Conservation (phyloP, 92 coral and sea anemone species). For the Zoanthus sansibaricus region DNA sequence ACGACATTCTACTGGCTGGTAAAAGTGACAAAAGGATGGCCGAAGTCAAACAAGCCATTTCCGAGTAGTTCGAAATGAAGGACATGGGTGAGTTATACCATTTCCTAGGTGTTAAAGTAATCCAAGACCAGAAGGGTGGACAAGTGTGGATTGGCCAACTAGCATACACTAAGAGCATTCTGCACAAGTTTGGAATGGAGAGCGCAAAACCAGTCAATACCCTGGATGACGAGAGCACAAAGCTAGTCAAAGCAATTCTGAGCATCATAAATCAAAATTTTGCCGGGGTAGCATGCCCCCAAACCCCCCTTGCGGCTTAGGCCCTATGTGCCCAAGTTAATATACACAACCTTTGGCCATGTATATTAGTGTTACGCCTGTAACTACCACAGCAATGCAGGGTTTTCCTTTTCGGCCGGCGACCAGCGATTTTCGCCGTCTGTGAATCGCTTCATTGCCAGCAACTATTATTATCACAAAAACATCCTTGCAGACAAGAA, state of each 20-base stretch:
- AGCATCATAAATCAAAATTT: too few relatives aligned
- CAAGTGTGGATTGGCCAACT: slow-evolving; percentile 64
- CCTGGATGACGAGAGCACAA: slow-evolving; percentile 60
- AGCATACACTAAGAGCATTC: slow-evolving; percentile 35
- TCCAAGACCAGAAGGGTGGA: slow-evolving; percentile 45
- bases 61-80: slow-evolving; percentile 48
- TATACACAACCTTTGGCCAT: too few relatives aligned
- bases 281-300: too few relatives aligned
- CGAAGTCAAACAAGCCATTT: slow-evolving; percentile 56
- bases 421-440: too few relatives aligned
- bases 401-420: too few relatives aligned
- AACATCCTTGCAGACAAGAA: too few relatives aligned
- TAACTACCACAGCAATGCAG: too few relatives aligned
- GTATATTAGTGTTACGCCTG: too few relatives aligned
- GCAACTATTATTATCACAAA: too few relatives aligned
- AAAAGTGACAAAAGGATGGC: slow-evolving; percentile 45
- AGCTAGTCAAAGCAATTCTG: slow-evolving; percentile 47
- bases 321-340: too few relatives aligned
- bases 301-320: too few relatives aligned
- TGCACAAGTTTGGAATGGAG: slow-evolving; percentile 57
- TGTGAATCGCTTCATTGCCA: too few relatives aligned
- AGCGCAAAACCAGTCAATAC: slow-evolving; percentile 60
- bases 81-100: slow-evolving; percentile 55
- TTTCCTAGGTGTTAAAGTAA: slow-evolving; percentile 55
- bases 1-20: slow-evolving; percentile 62